Conservation (phyloP, 1,140 invertebrate species). For the Calliopsis andreniformis region DNA sequence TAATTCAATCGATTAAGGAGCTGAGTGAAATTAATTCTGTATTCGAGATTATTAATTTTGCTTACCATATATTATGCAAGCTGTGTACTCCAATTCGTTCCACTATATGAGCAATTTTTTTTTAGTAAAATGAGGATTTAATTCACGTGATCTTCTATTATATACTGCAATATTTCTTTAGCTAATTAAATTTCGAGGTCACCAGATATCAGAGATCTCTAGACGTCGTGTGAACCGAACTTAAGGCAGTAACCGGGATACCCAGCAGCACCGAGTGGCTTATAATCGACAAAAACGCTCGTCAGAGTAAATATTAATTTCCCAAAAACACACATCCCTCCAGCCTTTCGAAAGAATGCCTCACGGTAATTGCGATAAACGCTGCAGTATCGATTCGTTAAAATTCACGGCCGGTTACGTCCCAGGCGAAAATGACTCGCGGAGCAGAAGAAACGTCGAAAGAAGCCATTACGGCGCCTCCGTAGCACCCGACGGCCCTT, state of each 20-base stretch:
- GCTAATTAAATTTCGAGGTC: too few species aligned
- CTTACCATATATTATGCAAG: too few species aligned
- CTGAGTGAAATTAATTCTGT: too few species aligned
- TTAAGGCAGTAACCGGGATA: conserved; percentile 8
- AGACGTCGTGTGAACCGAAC: neutral
- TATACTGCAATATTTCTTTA: too few species aligned
- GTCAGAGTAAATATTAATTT: conserved; percentile 25
- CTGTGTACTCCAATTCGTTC: too few species aligned
- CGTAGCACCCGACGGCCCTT: neutral
- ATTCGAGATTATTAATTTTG: too few species aligned
- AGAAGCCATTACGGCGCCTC: conserved; percentile 43
- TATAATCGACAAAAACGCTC: neutral
- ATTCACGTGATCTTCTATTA: too few species aligned
- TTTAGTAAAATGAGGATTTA: too few species aligned
- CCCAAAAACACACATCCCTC: neutral
- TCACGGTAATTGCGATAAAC: conserved; percentile 12
- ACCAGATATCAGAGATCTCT: too few species aligned
- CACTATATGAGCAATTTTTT: too few species aligned
- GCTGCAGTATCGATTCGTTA: conserved; percentile 42
- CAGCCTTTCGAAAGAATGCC: neutral
- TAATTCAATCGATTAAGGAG: too few species aligned
- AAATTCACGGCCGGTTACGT: conserved; percentile 48
- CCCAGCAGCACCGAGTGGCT: neutral
- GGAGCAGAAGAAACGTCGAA: conserved; percentile 45
- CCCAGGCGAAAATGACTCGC: conserved; percentile 39